A percentile compares a stretch with the other conserved stretches of the same genome.
These are phyloP conservation scores for Zoroaster sp. DNA, from an alignment of 53 echinoderm and acorn worm genomes.

Conservation along the genomic window DNA sequence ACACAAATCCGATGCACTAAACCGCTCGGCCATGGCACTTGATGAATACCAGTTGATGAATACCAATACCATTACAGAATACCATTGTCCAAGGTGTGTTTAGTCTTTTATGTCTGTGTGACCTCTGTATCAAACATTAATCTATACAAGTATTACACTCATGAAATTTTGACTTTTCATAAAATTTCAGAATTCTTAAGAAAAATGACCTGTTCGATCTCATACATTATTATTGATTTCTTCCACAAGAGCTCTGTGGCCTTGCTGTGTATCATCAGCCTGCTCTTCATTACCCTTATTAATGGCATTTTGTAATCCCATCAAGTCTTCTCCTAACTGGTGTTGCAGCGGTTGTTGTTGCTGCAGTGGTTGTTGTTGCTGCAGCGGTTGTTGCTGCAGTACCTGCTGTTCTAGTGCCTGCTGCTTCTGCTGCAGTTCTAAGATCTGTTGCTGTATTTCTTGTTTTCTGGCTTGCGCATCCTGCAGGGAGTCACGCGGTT, in stretches of 20 bases:
- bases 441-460: constrained; percentile 54
- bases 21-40: too few species aligned
- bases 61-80: too few species aligned
- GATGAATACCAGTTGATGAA: too few species aligned
- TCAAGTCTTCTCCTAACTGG: not conserved
- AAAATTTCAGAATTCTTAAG: not conserved
- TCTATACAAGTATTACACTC: not conserved
- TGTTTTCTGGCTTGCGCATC: constrained; percentile 21
- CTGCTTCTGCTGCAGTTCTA: constrained; percentile 57
- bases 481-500: constrained; percentile 6
- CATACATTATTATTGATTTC: not conserved
- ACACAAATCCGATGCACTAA: too few species aligned
- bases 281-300: not conserved
- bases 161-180: not conserved
- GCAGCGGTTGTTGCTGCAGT: constrained; percentile 22
- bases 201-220: not conserved
- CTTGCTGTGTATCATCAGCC: not conserved
- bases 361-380: not conserved
- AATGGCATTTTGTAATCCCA: not conserved
- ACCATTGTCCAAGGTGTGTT: too few species aligned
- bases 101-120: too few species aligned
- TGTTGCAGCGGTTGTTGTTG: not conserved
- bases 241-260: not conserved
- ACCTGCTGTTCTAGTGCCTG: constrained; percentile 30
- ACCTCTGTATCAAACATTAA: too few species aligned